phyloP scores from a whole-genome alignment of 92 coral and sea anemone genomes.

The Virgularia gustaviana region DNA sequence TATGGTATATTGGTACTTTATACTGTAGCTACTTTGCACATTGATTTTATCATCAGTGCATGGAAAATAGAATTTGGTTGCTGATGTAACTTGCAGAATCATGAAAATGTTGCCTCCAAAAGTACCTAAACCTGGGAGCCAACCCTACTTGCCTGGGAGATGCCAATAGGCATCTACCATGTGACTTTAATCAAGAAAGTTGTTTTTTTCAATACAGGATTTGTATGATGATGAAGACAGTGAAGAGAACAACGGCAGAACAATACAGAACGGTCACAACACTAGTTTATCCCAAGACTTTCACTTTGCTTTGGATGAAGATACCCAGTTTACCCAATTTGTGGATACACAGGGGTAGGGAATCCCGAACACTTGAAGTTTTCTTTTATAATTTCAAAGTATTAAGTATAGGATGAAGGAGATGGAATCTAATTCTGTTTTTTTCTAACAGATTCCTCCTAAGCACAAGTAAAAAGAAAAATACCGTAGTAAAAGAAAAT shows the following conservation, averaged over 20 bases:
- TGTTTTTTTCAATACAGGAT: constrained; percentile 61
- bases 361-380: not conserved
- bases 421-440: not conserved
- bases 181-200: not conserved
- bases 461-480: constrained; percentile 3
- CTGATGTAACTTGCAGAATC: not conserved
- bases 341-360: constrained; percentile 93
- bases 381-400: not conserved
- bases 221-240: constrained; percentile 66
- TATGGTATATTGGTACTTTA: too few relatives aligned
- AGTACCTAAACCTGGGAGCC: too few relatives aligned
- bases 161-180: not conserved
- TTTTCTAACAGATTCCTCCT: constrained; percentile 2
- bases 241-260: constrained; percentile 39
- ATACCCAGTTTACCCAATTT: constrained; percentile 92
- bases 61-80: not conserved
- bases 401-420: not conserved
- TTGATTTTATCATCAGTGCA: too few relatives aligned
- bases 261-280: constrained; percentile 30
- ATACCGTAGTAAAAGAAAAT: not conserved
- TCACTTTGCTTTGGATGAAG: constrained; percentile 88
- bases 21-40: too few relatives aligned
- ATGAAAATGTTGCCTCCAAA: too few relatives aligned
- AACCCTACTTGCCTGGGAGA: not conserved
- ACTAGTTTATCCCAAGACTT: constrained; percentile 63